Base-by-base conservation (phyloP, 2,888 invertebrate genomes). In the Drosophila neonasuta region DNA sequence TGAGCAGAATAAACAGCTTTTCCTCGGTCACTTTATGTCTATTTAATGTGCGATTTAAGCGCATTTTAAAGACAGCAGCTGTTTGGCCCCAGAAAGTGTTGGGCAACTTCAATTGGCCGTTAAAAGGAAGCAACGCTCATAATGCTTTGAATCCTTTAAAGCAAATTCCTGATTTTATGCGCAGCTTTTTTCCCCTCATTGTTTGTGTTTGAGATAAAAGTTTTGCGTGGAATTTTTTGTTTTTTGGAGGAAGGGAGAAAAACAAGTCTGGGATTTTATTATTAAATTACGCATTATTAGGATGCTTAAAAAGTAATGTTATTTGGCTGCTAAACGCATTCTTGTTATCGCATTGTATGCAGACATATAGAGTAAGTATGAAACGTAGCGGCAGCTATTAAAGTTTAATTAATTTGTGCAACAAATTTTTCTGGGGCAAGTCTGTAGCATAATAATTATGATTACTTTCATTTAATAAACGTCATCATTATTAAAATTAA, bases 401-500 rank as follows among this genome's bases (percentile, higher is more conserved):
- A 74, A 62, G 49, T 67, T 74, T 70, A 68, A 81, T 85, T 70
- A 79, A 79, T 79, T 70, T 63, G 71, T 62, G 62, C 66, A 74
- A 46, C 71, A 68, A 67, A 48, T 63, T 69, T 56, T 61, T 71
- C 45, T 61, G 63, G 46, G 58, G 46, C 45, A 65, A 70, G 55
- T 36, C 55, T 46, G 71, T 79, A 8, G 24, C 6, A 24, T 6
- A 24, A 24, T 46, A 74, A 80, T 80, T 72, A 79, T 77, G 72
- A 77, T 79, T 66, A 67, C 79, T 57, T 63, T 65, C 68, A 58
- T 73, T 80, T 74, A 80, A 84, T 81, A 84, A 79, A 69, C 67
- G 64, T 57, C 65, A 74, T 81, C 67, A 84, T 81, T 67, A 74
- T 75, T 68, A 74, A 82, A 77, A 82, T 86, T 77, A 72, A 82